These are phyloP conservation scores for Bemisia tabaci DNA, from an alignment of 1,140 invertebrate species.

Conservation along the genomic window DNA sequence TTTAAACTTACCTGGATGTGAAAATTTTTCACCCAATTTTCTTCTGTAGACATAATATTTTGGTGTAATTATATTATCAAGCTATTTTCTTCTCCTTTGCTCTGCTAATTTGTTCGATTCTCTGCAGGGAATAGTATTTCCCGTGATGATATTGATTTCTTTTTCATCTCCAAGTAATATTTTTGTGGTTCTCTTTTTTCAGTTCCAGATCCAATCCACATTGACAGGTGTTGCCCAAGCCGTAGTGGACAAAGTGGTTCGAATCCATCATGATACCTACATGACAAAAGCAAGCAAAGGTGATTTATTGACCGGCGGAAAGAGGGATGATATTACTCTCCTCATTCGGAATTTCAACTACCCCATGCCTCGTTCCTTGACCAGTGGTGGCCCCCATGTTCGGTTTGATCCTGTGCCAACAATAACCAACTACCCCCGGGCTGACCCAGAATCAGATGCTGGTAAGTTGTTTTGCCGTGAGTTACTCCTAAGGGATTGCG, in stretches of 20 bases:
- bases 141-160: no score
- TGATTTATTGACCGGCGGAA: constrained; percentile 23
- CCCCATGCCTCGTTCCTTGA: constrained; percentile 47
- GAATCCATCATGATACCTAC: constrained; percentile 68
- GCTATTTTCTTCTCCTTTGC: no score
- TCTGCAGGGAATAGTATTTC: no score
- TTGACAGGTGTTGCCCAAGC: constrained; percentile 72
- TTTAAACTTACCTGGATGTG: no score
- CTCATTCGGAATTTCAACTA: constrained; percentile 79
- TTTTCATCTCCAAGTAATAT: no score
- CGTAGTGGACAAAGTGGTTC: constrained; percentile 69
- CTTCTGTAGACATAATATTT: no score
- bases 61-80: no score
- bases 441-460: not conserved
- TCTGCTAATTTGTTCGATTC: no score
- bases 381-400: constrained; percentile 40
- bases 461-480: no score
- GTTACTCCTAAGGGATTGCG: no score
- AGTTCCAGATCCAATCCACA: constrained; percentile 67
- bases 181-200: no score
- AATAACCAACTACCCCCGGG: constrained; percentile 6
- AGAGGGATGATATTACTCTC: constrained; percentile 67
- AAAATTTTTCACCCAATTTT: no score
- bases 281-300: constrained; percentile 34
- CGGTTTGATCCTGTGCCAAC: constrained; percentile 11